Percentiles rank a stretch among this genome's conserved stretches.
Evolutionary conservation across 2,797 vertebrate genomes (phyloP).

Genomic region (Tragopan temminckii): DNA sequence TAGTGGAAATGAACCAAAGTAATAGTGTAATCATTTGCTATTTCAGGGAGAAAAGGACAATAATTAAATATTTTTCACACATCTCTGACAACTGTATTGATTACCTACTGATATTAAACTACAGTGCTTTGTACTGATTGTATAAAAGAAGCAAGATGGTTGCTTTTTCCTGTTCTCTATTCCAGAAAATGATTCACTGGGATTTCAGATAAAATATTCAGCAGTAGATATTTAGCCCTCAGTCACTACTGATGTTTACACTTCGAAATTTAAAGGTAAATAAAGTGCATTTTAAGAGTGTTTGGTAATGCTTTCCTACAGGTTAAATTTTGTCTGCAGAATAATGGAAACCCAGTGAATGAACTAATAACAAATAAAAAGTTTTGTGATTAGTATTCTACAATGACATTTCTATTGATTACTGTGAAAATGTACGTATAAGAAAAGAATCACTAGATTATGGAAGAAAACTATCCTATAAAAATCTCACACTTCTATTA

Average conservation of each 20-base stretch:
- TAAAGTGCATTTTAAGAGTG: neutral
- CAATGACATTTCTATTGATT: neutral
- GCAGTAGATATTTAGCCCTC: neutral
- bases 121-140: neutral
- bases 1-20: slow-evolving; percentile 36
- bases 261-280: neutral
- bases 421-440: neutral
- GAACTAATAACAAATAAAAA: neutral
- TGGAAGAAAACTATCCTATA: fast-evolving
- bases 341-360: neutral
- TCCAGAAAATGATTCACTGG: neutral
- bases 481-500: neutral
- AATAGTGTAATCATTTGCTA: neutral
- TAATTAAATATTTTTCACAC: slow-evolving; percentile 1
- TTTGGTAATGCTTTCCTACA: neutral
- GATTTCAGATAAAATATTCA: neutral
- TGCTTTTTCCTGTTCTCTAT: neutral
- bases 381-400: neutral
- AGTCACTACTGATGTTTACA: neutral
- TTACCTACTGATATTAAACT: neutral
- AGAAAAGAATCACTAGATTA: neutral
- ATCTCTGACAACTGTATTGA: neutral
- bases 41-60: neutral
- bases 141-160: neutral
- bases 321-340: neutral